phyloP scores from a whole-genome alignment of 2,797 vertebrate species.

The Cottoperca gobio region DNA sequence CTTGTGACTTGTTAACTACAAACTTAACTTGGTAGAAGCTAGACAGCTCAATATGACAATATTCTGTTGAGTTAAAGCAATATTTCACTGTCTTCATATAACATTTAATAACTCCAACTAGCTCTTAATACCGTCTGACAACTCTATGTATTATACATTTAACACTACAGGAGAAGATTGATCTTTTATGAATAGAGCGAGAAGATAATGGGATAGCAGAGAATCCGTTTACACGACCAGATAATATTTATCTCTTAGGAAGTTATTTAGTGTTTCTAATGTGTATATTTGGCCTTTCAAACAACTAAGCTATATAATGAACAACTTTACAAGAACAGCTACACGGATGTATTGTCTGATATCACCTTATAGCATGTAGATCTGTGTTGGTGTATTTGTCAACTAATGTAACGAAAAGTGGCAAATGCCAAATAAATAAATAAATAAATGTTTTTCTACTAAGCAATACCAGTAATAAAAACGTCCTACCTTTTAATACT shows the following conservation, averaged over 20 bases:
- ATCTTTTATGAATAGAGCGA: slow-evolving; percentile 18
- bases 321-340: neutral
- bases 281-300: neutral
- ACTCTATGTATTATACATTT: slow-evolving; percentile 57
- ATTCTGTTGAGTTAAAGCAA: slow-evolving; percentile 47
- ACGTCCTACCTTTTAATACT: too few species aligned
- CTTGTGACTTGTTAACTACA: slow-evolving; percentile 1
- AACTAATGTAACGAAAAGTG: neutral
- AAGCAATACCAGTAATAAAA: too few species aligned
- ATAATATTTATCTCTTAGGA: neutral
- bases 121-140: slow-evolving; percentile 41
- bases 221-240: neutral
- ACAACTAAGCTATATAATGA: slow-evolving; percentile 3
- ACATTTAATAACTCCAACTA: slow-evolving; percentile 55
- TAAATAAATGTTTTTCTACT: too few species aligned
- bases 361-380: too few species aligned
- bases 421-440: neutral
- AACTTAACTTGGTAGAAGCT: slow-evolving; percentile 11
- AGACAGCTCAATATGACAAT: slow-evolving; percentile 32
- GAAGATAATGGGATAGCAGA: neutral
- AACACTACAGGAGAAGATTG: slow-evolving; percentile 17
- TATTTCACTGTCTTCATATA: slow-evolving; percentile 55
- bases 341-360: neutral
- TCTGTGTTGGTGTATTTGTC: neutral
- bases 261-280: neutral